These are phyloP conservation scores for Platynereis dumerilii DNA, from an alignment of 2,888 invertebrate species.

Conservation along the genomic window DNA sequence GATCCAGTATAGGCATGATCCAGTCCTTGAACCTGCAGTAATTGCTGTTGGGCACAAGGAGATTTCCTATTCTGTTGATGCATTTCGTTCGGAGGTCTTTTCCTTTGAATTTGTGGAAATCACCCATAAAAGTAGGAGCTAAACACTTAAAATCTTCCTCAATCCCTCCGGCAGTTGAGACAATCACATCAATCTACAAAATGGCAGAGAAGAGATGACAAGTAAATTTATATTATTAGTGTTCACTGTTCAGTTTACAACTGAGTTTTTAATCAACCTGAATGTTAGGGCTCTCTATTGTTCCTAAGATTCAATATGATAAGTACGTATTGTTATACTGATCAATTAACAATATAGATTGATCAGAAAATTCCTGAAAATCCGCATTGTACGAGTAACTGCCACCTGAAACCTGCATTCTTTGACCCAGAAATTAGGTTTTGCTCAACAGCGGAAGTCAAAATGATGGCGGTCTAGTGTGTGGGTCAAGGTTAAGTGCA, in stretches of 20 bases:
- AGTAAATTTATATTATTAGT: neutral
- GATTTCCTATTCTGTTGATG: constrained; percentile 89
- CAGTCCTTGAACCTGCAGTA: constrained; percentile 98
- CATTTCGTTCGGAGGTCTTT: constrained; percentile 79
- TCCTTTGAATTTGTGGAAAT: constrained; percentile 81
- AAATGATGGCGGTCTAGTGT: no score
- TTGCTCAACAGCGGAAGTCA: no score
- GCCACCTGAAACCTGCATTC: no score
- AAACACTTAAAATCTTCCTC: constrained; percentile 99
- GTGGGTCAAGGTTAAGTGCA: no score
- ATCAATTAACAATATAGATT: neutral
- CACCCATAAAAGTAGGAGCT: constrained; percentile 91
- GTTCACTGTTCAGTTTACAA: neutral
- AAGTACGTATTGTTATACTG: no score
- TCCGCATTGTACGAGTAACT: no score
- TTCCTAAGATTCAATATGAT: no score
- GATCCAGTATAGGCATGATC: constrained; percentile 90
- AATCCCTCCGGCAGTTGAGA: constrained; percentile 96
- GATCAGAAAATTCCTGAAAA: no score
- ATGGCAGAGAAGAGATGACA: no score
- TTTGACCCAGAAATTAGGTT: no score
- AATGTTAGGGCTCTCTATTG: neutral
- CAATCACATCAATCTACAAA: constrained; percentile 95
- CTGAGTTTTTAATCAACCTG: neutral
- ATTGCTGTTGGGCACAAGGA: constrained; percentile 96